Evolutionary conservation across 2,797 vertebrate species (phyloP), one percentile per base, ranked within the genome.

Genomic region (Uromys caudimaculatus): DNA sequence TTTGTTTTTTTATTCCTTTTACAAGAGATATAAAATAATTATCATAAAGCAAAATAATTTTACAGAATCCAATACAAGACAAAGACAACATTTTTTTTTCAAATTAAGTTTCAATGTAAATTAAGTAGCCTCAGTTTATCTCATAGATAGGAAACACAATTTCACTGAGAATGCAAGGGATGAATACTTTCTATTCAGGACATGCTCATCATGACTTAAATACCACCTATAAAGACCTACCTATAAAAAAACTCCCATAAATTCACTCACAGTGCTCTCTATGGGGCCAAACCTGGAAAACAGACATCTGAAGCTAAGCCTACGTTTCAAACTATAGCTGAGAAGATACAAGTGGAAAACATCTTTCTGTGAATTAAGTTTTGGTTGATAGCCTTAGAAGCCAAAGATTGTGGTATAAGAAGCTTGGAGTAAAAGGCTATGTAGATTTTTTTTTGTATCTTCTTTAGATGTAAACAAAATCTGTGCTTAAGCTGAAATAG

Each of bases 221-320:
- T 6, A 17, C 1, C 0, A 1, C 17, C 5, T 16, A 52, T 17
- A 10, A 29, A 1, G 35, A 6, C 0, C 16, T 29, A 29, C 19
- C 0, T 44, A 38, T 3, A 41, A 44, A 58, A 35, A 58, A 12
- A 1, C n/a, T 32, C 41, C 50, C 27, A 56, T 17, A 29, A 12
- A n/a, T 19, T 75, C 1, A 52, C 23, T 60, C 35, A 19, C 35
- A 69, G 17, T 71, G 17, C 67, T 71, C n/a, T 71, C 17, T 38
- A 10, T 38, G 16, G 17, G 27, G 24, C 60, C 3, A 3, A 62
- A 41, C 16, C 27, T 58, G 3, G 27, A 17, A 52, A 47, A 69
- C 2, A 44, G 12, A 23, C 0, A 0, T 32, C 58, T 54, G 4
- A 3, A 27, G 19, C 7, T 6, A 35, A 9, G 24, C 13, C 32